Conservation (phyloP, 2,797 vertebrate species). For the Champsocephalus gunnari region DNA sequence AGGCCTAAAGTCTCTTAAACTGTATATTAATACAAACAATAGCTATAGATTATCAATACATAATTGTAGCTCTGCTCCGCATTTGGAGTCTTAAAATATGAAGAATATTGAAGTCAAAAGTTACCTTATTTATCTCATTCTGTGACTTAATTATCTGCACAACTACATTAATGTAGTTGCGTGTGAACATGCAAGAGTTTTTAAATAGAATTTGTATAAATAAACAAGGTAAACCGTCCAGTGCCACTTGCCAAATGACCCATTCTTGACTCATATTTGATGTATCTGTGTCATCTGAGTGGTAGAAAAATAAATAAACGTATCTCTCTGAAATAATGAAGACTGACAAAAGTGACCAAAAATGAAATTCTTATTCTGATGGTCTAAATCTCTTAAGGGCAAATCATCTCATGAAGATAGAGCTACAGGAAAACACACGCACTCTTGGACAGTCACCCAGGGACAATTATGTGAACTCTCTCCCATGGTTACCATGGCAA, state of each 20-base stretch:
- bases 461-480: conserved; percentile 67
- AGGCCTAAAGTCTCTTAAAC: not conserved
- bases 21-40: not conserved
- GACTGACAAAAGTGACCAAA: conserved; percentile 7
- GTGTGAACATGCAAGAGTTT: not conserved
- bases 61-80: not conserved
- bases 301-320: not conserved
- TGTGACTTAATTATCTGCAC: not conserved
- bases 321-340: not conserved
- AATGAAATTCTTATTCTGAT: not conserved
- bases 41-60: not conserved
- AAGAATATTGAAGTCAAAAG: conserved; percentile 26
- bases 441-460: conserved; percentile 29
- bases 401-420: conserved; percentile 10
- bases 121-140: conserved; percentile 32
- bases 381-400: conserved; percentile 10
- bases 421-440: conserved; percentile 3
- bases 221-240: not conserved
- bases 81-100: not conserved
- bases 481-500: conserved; percentile 68
- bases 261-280: conserved; percentile 16
- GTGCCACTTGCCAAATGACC: conserved; percentile 12
- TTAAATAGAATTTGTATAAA: not conserved
- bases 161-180: not conserved
- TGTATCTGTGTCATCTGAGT: not conserved